Percentiles rank a stretch among this genome's conserved stretches.
These are phyloP conservation scores for Cygnus olor DNA, from an alignment of 2,797 vertebrate species.

Conservation along the genomic window DNA sequence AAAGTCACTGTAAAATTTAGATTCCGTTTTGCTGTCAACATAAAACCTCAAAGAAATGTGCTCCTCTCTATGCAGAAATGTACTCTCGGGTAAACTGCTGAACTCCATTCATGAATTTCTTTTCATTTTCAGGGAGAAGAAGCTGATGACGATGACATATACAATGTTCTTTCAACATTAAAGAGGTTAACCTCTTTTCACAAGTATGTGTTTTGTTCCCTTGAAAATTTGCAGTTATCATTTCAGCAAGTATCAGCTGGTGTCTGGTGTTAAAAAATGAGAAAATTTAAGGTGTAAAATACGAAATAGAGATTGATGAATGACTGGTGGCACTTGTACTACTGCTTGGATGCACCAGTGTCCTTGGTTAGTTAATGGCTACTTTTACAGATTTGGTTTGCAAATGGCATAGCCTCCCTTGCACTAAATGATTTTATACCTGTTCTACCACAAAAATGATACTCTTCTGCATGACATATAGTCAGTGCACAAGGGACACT, in stretches of 20 bases:
- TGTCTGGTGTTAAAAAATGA: neutral
- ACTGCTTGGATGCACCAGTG: neutral
- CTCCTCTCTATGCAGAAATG: neutral
- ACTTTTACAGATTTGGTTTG: neutral
- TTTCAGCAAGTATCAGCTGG: neutral
- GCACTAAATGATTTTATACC: neutral
- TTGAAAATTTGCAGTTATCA: neutral
- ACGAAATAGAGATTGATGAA: neutral
- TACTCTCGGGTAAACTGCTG: neutral
- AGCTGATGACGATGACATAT: conserved; percentile 98
- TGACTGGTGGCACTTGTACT: neutral
- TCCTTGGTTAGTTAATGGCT: neutral
- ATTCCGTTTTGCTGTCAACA: neutral
- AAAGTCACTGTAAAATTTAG: neutral
- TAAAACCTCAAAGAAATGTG: neutral
- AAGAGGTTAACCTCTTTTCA: conserved; percentile 98
- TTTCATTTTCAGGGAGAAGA: conserved; percentile 89
- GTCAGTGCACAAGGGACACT: neutral
- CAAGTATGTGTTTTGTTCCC: conserved; percentile 85
- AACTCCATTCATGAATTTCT: neutral
- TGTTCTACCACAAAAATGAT: neutral
- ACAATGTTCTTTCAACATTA: conserved; percentile 95
- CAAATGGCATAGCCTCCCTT: neutral
- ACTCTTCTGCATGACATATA: neutral
- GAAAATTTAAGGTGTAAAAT: neutral